A percentile compares a stretch with the other conserved stretches of the same genome.
phyloP scores from a whole-genome alignment of 1,140 invertebrate genomes.

The Macrocentrus cingulum region DNA sequence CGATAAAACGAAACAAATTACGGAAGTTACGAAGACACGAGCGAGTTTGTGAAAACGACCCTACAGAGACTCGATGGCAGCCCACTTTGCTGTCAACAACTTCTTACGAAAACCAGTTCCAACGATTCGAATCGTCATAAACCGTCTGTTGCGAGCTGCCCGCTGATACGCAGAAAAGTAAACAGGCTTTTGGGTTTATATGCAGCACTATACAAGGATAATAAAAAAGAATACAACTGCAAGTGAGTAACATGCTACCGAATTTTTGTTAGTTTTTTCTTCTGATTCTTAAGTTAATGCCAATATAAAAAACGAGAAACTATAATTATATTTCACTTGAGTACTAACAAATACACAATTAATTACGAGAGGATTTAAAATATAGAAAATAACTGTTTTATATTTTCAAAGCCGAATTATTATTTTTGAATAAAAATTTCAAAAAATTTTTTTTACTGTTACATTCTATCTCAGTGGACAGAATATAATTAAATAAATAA shows the following conservation, averaged over 20 bases:
- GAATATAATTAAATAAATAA: no score
- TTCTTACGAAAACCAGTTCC: not conserved
- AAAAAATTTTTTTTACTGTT: no score
- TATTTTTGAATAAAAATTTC: no score
- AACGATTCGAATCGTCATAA: not conserved
- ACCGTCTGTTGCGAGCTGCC: not conserved
- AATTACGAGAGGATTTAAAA: no score
- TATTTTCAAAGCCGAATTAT: no score
- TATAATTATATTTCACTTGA: no score
- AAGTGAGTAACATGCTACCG: not conserved
- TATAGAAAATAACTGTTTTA: no score
- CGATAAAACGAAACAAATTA: slow-evolving; percentile 1
- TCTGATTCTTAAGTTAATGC: no score
- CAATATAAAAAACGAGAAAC: no score
- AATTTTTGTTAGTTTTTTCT: no score
- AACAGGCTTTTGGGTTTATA: not conserved
- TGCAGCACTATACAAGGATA: not conserved
- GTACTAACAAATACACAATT: no score
- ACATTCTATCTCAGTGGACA: no score
- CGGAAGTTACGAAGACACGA: not conserved
- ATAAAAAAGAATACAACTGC: not conserved
- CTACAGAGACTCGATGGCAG: not conserved
- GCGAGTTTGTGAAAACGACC: not conserved
- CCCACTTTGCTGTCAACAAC: not conserved
- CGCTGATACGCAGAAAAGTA: not conserved